Percentiles rank a stretch among this genome's conserved stretches.
Evolutionary conservation across 1,140 invertebrate species (phyloP).

Genomic region (Drosophila guanche): DNA sequence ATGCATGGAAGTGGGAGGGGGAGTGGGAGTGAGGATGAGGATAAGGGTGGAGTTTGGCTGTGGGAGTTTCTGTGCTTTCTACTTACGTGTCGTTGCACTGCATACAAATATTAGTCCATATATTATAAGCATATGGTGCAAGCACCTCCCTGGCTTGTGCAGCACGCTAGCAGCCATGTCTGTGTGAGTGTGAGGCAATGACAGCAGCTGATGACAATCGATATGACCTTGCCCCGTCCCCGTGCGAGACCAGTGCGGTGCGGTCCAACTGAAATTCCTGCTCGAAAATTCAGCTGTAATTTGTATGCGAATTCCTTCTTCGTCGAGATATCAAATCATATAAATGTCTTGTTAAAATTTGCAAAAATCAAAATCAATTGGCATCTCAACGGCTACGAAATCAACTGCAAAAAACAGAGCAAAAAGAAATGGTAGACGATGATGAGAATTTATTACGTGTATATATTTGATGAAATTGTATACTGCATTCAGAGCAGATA

Average conservation of each 20-base stretch:
- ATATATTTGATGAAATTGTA: background rate
- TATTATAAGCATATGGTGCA: constrained; percentile 59
- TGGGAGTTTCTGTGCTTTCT: constrained; percentile 1
- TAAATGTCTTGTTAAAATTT: constrained; percentile 61
- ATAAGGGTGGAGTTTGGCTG: background rate
- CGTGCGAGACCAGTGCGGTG: background rate
- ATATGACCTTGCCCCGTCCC: constrained; percentile 65
- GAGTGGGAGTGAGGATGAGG: no score
- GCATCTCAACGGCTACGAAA: constrained; percentile 58
- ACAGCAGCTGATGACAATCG: constrained; percentile 60
- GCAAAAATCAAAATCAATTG: constrained; percentile 78
- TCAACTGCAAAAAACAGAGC: constrained; percentile 52
- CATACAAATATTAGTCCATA: constrained; percentile 57
- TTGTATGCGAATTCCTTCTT: constrained; percentile 26
- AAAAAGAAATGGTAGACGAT: constrained; percentile 2
- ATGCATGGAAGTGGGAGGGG: background rate
- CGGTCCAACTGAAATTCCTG: no score
- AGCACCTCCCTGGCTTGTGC: constrained; percentile 41
- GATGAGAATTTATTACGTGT: constrained; percentile 4
- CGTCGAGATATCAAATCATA: constrained; percentile 51
- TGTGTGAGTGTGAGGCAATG: background rate
- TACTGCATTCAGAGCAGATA: no score
- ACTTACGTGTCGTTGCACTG: constrained; percentile 73
- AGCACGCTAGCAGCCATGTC: constrained; percentile 27
- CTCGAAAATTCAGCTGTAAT: background rate